Evolutionary conservation across 2,888 invertebrate genomes (phyloP), one percentile per base, ranked within the genome.

Genomic region (Pyrrhosoma nymphula): DNA sequence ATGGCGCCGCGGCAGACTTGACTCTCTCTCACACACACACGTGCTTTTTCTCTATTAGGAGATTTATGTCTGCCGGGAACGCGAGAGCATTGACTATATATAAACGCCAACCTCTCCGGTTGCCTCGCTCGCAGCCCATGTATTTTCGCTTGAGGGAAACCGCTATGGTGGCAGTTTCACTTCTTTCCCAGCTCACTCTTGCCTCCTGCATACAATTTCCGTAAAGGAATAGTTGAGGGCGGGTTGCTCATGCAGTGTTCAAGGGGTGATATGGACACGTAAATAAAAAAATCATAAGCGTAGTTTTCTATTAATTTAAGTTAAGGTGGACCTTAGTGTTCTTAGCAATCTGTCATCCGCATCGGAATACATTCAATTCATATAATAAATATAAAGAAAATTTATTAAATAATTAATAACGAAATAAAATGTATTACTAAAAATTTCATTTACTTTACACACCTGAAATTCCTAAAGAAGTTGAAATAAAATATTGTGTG

Each of bases 51-150:
- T n/a, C 35, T 82, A 47, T 93, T n/a, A 47, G 20, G 47, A 75
- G 39, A 69, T 69, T 69, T 93, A 60, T 93, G 93, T 63, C 93
- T 12, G 14, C 10, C 93, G n/a, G 26, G 39, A 93, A 47, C 39
- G 89, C 47, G 89, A 56, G 89, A 89, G 56, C 89, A 89, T 89
- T n/a, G 89, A 56, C 89, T 56, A 89, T 56, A 89, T 55, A 89
- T 89, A 89, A 89, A 89, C 47, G 88, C 88, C 88, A n/a, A 69
- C 56, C n/a, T 14, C 23, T 56, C 56, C 56, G 26, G 55, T 89
- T 89, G 0, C 23, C 35, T 20, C 88, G 16, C 82, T 82, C 35
- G 18, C 12, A n/a, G n/a, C n/a, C 88, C 26, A 56, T 89, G 89
- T 26, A 56, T 89, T 47, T 56, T 16, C 4, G 23, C 1, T 26